Evolutionary conservation across 2,888 invertebrate species (phyloP), one percentile per base, ranked within the genome.

Genomic region (Lomographa bimaculata): DNA sequence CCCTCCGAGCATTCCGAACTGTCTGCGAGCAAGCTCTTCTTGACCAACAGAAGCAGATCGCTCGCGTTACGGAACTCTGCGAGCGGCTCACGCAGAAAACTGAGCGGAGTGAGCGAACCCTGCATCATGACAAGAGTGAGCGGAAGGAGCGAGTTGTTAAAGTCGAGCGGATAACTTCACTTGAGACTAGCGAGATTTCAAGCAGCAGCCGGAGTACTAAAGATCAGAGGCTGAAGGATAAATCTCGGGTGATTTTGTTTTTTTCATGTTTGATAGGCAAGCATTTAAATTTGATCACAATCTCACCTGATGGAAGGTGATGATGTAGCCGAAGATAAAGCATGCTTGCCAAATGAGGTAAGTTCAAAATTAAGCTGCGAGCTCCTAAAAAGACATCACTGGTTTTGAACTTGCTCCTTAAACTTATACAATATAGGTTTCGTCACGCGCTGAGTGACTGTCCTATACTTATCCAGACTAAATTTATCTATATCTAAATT

Each of bases 31-130:
- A 71, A 5, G 71, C 81, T 9, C 53, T 85, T 10, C 64, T 65
- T 1, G 78, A 79, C 29, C 85, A 84, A 45, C 81, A 83, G 54
- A 55, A 54, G 12, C 75, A 75, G 50, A 74, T 83, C 18, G 65
- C 78, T 1, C 75, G 74, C 23, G 79, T 85, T 2, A 69, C 81
- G 1, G 64, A 69, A 47, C 60, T 85, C 12, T 85, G 84, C 60
- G 78, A 79, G 60, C 64, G 64, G 3, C 64, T 84, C 9, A 64
- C 70, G 1, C 40, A 43, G 8, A 23, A 20, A n/a, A 18, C 7
- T 8, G 30, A 23, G 35, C 33, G 7, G 12, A 10, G 9, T 23
- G 26, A 28, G 29, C 21, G 28, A 7, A 17, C 3, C 7, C 28
- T 20, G 19, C 24, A 20, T 19, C 24, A n/a, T 26, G 17, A 6